A percentile compares a stretch with the other conserved stretches of the same genome.
These are phyloP conservation scores for Drosophila setifemur DNA, from an alignment of 1,140 invertebrate genomes.

Conservation along the genomic window DNA sequence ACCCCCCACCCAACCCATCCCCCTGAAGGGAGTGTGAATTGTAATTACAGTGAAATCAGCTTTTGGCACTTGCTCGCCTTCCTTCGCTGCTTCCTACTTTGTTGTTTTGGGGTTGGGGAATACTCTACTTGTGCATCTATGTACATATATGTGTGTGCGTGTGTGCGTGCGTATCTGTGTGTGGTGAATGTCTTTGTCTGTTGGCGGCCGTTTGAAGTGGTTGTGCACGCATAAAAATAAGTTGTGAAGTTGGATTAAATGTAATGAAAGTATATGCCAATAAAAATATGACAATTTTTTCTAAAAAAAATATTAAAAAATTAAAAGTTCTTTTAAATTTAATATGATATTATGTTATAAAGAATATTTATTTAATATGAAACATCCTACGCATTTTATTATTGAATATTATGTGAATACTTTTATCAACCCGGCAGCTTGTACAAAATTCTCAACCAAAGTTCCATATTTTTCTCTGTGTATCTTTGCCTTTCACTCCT, in stretches of 20 bases:
- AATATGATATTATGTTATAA: no score
- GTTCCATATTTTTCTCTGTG: not conserved
- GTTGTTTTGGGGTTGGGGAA: constrained; percentile 3
- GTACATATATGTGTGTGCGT: not conserved
- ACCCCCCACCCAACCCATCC: constrained; percentile 1
- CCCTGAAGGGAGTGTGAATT: constrained; percentile 68
- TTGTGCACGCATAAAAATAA: not conserved
- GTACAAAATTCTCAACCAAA: no score
- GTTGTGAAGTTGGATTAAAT: not conserved
- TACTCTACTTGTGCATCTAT: constrained; percentile 7
- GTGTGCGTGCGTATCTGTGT: not conserved
- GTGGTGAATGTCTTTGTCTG: constrained; percentile 48
- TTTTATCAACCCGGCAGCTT: no score
- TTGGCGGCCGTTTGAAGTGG: constrained; percentile 39
- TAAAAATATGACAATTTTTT: not conserved
- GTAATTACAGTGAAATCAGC: constrained; percentile 82
- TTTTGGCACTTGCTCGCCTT: constrained; percentile 79
- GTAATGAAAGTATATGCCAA: no score
- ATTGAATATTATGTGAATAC: no score
- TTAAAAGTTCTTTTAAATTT: no score
- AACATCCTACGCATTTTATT: no score
- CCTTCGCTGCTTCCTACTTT: constrained; percentile 17
- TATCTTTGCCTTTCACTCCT: constrained; percentile 9
- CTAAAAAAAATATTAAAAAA: no score
- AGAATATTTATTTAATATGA: no score